A percentile compares a stretch with the other conserved stretches of the same genome.
Evolutionary conservation across 2,888 invertebrate species (phyloP).

Genomic region (Apodemia zela): DNA sequence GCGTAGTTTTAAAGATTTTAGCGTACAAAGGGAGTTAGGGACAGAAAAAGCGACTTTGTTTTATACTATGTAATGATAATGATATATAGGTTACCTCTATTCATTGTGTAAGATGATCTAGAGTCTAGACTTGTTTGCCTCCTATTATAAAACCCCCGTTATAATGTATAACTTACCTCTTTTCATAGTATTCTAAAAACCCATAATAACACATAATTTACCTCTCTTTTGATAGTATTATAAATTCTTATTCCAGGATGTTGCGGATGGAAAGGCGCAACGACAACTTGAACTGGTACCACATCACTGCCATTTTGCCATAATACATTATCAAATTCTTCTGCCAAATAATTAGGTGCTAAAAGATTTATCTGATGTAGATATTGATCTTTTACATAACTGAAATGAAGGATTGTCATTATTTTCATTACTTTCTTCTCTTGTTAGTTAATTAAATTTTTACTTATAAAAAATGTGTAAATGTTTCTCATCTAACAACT

Average conservation of each 20-base stretch:
- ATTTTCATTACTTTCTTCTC: too few relatives aligned
- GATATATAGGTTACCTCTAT: too few relatives aligned
- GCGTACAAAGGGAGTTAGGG: too few relatives aligned
- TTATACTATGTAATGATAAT: too few relatives aligned
- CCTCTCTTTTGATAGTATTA: conserved; percentile 82
- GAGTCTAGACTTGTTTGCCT: too few relatives aligned
- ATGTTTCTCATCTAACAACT: too few relatives aligned
- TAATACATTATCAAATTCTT: conserved; percentile 83
- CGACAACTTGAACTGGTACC: conserved; percentile 80
- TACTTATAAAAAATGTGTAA: background rate
- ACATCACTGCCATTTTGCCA: conserved; percentile 86
- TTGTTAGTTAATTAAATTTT: too few relatives aligned
- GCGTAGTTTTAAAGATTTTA: too few relatives aligned
- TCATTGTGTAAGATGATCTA: too few relatives aligned
- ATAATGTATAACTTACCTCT: too few relatives aligned
- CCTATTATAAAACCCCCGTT: background rate
- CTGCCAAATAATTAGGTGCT: conserved; percentile 90
- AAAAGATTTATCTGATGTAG: conserved; percentile 89
- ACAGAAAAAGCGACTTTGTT: too few relatives aligned
- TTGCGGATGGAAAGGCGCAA: conserved; percentile 83
- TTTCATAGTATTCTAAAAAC: too few relatives aligned
- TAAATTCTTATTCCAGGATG: conserved; percentile 85
- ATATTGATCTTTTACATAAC: conserved; percentile 88
- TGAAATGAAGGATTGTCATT: conserved; percentile 40
- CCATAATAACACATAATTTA: conserved; percentile 44